Conservation (phyloP, 2,888 invertebrate species). For the Plebejus argus region DNA sequence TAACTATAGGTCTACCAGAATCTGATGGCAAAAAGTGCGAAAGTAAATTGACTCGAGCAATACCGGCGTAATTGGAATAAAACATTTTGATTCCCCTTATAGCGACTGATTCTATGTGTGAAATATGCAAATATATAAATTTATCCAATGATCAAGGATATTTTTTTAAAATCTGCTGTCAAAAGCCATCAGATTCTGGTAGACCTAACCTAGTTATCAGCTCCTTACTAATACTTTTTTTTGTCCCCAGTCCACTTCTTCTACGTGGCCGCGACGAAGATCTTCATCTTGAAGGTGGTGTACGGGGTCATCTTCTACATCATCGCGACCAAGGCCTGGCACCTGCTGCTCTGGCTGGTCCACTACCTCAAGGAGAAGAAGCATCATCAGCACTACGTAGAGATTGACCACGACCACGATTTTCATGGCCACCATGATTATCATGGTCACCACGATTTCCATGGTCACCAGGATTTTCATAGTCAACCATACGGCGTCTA, state of each 20-base stretch:
- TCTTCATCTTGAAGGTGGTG: slow-evolving; percentile 65
- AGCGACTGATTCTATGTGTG: too few relatives aligned
- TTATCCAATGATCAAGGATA: too few relatives aligned
- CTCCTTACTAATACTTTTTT: slow-evolving; percentile 34
- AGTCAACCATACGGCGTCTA: slow-evolving; percentile 38
- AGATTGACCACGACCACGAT: slow-evolving; percentile 55
- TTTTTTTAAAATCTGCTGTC: too few relatives aligned
- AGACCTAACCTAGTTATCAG: too few relatives aligned
- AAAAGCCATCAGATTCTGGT: too few relatives aligned
- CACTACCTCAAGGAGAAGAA: slow-evolving; percentile 64
- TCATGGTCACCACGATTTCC: slow-evolving; percentile 41
- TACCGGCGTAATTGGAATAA: too few relatives aligned
- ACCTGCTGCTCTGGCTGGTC: slow-evolving; percentile 65
- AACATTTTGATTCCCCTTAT: too few relatives aligned
- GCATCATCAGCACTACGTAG: slow-evolving; percentile 50
- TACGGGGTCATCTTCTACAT: slow-evolving; percentile 67
- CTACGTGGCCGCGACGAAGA: slow-evolving; percentile 67
- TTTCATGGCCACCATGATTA: slow-evolving; percentile 41
- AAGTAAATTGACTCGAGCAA: too few relatives aligned
- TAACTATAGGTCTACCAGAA: too few relatives aligned
- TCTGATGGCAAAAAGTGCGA: too few relatives aligned
- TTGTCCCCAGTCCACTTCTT: slow-evolving; percentile 70
- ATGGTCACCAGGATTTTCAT: slow-evolving; percentile 38
- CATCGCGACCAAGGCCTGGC: slow-evolving; percentile 63
- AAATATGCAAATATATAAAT: too few relatives aligned